A percentile compares a stretch with the other conserved stretches of the same genome.
phyloP scores from a whole-genome alignment of 2,113 vertebrate genomes.

The Corythornis vintsioides region DNA sequence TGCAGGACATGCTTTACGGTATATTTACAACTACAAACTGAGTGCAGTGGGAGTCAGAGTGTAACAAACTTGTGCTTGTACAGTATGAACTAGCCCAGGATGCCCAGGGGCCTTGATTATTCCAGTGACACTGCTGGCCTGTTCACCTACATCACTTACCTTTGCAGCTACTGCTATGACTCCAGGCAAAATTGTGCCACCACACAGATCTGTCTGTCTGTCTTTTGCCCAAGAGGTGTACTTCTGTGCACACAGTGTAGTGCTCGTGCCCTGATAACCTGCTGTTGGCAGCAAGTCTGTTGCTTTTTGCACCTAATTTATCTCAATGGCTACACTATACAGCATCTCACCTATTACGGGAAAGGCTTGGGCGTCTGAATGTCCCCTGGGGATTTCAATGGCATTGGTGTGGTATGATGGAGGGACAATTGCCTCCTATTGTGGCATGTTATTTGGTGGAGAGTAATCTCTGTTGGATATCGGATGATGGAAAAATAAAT shows the following conservation, averaged over 20 bases:
- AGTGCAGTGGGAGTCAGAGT: neutral
- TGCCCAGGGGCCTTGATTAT: neutral
- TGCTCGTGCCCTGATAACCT: neutral
- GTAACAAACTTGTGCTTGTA: neutral
- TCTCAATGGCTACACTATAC: neutral
- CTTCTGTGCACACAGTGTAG: neutral
- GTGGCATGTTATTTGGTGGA: neutral
- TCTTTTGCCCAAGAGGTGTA: neutral
- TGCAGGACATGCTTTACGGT: rapidly evolving
- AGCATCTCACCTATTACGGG: neutral
- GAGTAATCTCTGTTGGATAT: neutral
- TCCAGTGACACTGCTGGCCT: neutral
- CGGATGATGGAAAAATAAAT: neutral
- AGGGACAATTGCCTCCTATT: neutral
- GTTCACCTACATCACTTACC: neutral
- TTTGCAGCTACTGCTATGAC: neutral
- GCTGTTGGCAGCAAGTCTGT: rapidly evolving
- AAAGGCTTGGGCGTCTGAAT: neutral
- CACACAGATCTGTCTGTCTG: neutral
- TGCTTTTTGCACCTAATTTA: neutral
- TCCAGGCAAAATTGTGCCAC: neutral
- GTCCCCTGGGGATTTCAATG: neutral
- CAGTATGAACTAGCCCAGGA: neutral
- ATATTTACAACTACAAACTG: neutral
- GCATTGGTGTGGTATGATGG: rapidly evolving